Percentiles rank a stretch among this genome's conserved stretches.
Conservation (phyloP, 2,113 vertebrate species). For the Anser brachyrhynchus region DNA sequence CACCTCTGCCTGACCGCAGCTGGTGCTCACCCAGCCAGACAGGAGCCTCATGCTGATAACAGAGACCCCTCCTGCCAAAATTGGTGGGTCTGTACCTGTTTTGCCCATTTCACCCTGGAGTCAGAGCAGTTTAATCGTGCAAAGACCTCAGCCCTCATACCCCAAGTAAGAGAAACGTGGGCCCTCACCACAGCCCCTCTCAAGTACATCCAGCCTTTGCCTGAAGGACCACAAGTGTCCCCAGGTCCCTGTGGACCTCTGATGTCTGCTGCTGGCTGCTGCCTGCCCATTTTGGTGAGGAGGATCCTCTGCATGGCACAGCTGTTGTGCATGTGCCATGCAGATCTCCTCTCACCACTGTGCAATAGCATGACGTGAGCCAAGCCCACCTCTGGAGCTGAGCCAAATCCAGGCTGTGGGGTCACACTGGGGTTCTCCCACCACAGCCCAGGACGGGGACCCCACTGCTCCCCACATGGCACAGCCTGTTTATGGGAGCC, state of each 20-base stretch:
- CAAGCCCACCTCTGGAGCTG: background rate
- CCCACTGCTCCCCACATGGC: background rate
- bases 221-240: background rate
- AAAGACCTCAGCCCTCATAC: background rate
- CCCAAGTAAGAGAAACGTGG: background rate
- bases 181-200: background rate
- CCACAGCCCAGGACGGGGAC: background rate
- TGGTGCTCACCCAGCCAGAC: background rate
- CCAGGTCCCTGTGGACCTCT: background rate
- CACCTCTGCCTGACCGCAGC: rapidly evolving
- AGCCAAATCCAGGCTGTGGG: background rate
- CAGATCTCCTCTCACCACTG: no score
- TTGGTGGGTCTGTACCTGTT: background rate
- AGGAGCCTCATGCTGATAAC: rapidly evolving
- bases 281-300: background rate
- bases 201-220: background rate
- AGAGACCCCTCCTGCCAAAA: background rate
- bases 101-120: background rate
- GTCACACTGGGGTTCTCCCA: background rate
- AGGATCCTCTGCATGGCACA: background rate
- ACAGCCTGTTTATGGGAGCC: background rate
- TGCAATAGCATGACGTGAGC: background rate
- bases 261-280: background rate
- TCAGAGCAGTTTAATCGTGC: background rate
- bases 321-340: background rate